Evolutionary conservation across 2,888 invertebrate genomes (phyloP).

Genomic region (Drosophila pseudotalamancana): DNA sequence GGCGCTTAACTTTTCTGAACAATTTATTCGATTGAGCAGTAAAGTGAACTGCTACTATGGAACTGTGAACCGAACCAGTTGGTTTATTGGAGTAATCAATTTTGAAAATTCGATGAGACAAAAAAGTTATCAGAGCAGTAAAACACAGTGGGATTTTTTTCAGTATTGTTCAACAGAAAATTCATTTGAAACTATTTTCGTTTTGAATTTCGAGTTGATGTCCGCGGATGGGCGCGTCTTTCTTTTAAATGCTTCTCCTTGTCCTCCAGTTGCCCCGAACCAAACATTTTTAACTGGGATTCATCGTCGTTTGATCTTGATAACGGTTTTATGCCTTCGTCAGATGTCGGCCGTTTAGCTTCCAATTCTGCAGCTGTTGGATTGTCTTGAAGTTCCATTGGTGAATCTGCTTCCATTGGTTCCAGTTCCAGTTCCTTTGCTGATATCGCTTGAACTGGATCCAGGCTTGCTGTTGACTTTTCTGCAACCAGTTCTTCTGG

Average conservation of each 20-base stretch:
- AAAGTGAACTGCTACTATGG: no score
- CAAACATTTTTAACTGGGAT: no score
- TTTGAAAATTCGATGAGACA: no score
- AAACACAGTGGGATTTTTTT: no score
- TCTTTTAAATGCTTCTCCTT: neutral
- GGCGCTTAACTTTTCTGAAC: neutral
- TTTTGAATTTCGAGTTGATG: neutral
- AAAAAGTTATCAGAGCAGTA: no score
- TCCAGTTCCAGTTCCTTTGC: neutral
- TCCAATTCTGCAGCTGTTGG: no score
- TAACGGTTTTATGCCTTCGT: neutral
- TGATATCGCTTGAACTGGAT: neutral
- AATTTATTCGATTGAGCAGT: no score
- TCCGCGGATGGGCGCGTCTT: neutral
- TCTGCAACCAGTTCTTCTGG: neutral
- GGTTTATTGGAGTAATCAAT: no score
- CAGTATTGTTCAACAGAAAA: no score
- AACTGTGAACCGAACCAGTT: no score
- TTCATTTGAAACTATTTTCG: neutral
- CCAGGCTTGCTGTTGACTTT: neutral
- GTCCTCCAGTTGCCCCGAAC: fast-evolving
- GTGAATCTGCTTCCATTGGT: neutral
- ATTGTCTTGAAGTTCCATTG: neutral
- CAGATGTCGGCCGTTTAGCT: neutral
- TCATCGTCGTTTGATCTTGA: neutral